Base-by-base conservation (phyloP, 2,797 vertebrate species). In the Enteromius treurensis region DNA sequence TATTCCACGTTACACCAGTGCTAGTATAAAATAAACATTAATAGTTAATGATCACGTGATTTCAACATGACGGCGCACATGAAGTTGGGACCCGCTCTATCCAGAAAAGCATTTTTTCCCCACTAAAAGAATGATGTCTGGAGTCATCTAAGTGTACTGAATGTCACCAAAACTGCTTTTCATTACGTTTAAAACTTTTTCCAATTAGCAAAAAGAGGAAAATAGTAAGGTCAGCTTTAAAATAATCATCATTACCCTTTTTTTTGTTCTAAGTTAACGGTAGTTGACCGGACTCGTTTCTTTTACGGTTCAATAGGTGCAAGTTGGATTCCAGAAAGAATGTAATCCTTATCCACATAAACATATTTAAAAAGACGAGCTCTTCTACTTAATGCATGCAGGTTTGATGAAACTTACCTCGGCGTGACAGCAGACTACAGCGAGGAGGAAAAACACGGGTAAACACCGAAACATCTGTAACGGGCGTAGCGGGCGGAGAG, bases 401-500 rank as follows among this genome's bases (percentile, higher is more conserved):
- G 47, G 5, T 40, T 67, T 79, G n/a, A 11, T 55, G 13, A 14
- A 82, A 93, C 92, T 94, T 91, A 94, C 94, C 94, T 95, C 92
- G 0, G 93, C 93, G 73, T 84, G 71, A 51, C 78, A 89, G 84
- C 87, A 88, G 65, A 92, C 90, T 51, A 74, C 82, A 65, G 90
- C 88, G 62, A 95, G 89, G 47, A 82, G 60, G 84, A 94, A 88
- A 15, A 93, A 84, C 65, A 95, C 91, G 6, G 92, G 85, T 70
- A 91, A 89, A 89, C 92, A 90, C 87, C 87, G 89, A 62, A 90
- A 95, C 94, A 95, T 95, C 94, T 95, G 93, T 90, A 89, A 65
- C 75, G 55, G 42, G 70, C 51, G 37, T 26, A 47, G 70, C 88
- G 37, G 69, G 47, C 15, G 71, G 23, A 69, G 45, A 80, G 60